phyloP scores from a whole-genome alignment of 2,113 vertebrate genomes.

The Crotalus helleri region DNA sequence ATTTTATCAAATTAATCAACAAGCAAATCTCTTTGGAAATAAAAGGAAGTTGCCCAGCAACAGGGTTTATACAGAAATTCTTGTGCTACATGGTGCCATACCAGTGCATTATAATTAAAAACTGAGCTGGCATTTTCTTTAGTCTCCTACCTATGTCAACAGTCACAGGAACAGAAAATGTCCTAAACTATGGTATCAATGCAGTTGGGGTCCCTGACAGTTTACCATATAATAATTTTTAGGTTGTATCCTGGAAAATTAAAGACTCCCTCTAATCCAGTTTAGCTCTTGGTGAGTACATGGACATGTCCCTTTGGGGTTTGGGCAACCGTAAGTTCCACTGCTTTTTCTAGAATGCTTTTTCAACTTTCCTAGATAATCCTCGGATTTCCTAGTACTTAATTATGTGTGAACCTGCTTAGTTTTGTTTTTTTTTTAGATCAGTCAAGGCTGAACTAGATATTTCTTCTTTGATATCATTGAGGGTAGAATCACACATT shows the following conservation, averaged over 20 bases:
- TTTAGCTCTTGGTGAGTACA: too few relatives aligned
- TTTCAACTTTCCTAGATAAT: too few relatives aligned
- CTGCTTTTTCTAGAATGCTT: too few relatives aligned
- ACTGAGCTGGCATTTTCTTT: slow-evolving; percentile 17
- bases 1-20: not conserved
- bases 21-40: not conserved
- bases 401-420: too few relatives aligned
- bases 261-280: not conserved
- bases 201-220: too few relatives aligned
- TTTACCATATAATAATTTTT: not conserved
- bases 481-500: not conserved
- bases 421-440: too few relatives aligned
- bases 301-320: too few relatives aligned
- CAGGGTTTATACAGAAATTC: not conserved
- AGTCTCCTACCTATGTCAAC: not conserved
- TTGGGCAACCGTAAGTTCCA: too few relatives aligned
- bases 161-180: not conserved
- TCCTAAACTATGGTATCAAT: not conserved
- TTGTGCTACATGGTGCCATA: not conserved
- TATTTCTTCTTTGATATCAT: not conserved
- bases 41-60: not conserved
- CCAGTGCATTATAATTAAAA: not conserved
- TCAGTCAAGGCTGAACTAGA: too few relatives aligned
- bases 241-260: not conserved
- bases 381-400: too few relatives aligned